phyloP scores from a whole-genome alignment of 1,140 invertebrate genomes.

The Yoshiicerus persimilis region DNA sequence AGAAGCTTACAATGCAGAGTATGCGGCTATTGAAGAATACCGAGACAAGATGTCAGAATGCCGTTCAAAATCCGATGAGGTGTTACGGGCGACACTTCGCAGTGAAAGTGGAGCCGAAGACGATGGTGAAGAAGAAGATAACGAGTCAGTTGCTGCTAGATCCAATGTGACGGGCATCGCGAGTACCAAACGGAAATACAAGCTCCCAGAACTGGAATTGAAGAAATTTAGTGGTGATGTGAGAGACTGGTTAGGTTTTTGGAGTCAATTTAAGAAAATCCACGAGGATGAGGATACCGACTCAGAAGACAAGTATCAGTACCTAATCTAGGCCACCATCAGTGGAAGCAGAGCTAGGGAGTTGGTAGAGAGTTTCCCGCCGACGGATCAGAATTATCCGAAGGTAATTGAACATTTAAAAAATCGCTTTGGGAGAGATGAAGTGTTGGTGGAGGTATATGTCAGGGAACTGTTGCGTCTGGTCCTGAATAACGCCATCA shows the following conservation, averaged over 20 bases:
- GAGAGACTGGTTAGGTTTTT: slow-evolving; percentile 51
- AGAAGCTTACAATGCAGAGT: too few species aligned
- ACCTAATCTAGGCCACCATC: slow-evolving; percentile 37
- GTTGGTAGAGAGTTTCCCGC: slow-evolving; percentile 31
- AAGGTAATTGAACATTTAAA: slow-evolving; percentile 44
- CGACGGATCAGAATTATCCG: neutral
- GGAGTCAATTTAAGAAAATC: slow-evolving; percentile 51
- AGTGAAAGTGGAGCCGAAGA: too few species aligned
- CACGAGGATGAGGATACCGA: slow-evolving; percentile 47
- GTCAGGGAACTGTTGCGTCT: slow-evolving; percentile 15
- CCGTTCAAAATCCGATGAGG: too few species aligned
- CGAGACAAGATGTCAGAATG: too few species aligned
- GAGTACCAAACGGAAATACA: slow-evolving; percentile 28
- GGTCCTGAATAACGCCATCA: neutral
- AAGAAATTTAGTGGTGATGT: slow-evolving; percentile 50
- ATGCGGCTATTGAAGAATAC: too few species aligned
- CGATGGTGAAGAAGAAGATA: too few species aligned
- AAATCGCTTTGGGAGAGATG: slow-evolving; percentile 34
- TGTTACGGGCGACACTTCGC: too few species aligned
- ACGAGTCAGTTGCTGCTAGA: too few species aligned
- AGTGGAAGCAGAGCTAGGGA: slow-evolving; percentile 25
- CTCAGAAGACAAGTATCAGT: slow-evolving; percentile 40
- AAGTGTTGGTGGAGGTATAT: slow-evolving; percentile 13
- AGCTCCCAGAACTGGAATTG: slow-evolving; percentile 49
- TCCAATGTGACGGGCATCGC: too few species aligned